Evolutionary conservation across 2,797 vertebrate species (phyloP).

Genomic region (Ataeniobius toweri): DNA sequence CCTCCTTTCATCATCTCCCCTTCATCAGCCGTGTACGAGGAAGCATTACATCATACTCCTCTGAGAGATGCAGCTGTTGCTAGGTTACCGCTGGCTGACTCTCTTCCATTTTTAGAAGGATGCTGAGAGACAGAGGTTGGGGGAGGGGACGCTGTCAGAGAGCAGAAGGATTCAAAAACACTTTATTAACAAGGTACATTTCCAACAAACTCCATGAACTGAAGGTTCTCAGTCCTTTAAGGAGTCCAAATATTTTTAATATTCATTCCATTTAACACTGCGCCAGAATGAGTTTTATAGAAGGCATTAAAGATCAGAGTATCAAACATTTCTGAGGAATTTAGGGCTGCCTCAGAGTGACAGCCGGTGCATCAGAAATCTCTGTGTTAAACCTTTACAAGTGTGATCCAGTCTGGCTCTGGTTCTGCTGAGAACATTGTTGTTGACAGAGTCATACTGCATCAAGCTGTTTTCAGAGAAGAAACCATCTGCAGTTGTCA

Average conservation of each 20-base stretch:
- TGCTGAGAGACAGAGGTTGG: constrained; percentile 39
- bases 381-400: neutral
- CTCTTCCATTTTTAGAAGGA: constrained; percentile 74
- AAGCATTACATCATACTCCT: constrained; percentile 76
- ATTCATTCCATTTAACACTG: neutral
- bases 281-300: neutral
- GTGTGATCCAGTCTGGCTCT: neutral
- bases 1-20: neutral
- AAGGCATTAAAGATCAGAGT: neutral
- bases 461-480: neutral
- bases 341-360: neutral
- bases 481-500: neutral
- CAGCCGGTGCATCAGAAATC: neutral
- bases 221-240: neutral
- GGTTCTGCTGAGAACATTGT: no score
- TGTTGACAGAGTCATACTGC: no score
- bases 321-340: neutral
- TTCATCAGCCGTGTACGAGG: constrained; percentile 41
- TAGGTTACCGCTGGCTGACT: constrained; percentile 77
- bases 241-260: neutral
- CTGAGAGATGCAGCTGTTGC: constrained; percentile 80
- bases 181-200: constrained; percentile 3
- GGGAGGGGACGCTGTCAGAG: constrained; percentile 37
- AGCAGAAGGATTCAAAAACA: constrained; percentile 13
- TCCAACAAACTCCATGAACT: neutral